Percentiles rank a stretch among this genome's conserved stretches.
Conservation (phyloP, 2,797 vertebrate genomes). For the Leucoraja ocellata region DNA sequence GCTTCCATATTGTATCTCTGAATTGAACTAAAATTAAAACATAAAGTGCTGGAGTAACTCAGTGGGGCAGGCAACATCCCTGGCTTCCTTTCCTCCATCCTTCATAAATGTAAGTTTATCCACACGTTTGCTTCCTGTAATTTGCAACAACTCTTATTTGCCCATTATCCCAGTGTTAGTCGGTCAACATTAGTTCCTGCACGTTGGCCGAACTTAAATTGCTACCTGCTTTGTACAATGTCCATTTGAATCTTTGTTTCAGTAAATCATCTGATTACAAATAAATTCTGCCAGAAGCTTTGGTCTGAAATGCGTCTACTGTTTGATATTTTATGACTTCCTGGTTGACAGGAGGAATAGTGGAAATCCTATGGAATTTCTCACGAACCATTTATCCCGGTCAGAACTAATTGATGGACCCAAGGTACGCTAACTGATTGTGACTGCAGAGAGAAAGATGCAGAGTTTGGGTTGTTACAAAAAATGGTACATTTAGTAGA, state of each 20-base stretch:
- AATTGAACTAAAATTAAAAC: too few species aligned
- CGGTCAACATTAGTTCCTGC: not conserved
- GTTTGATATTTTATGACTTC: conserved; percentile 18
- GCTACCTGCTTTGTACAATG: not conserved
- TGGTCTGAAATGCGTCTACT: not conserved
- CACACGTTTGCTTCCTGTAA: not conserved
- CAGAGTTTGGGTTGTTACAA: not conserved
- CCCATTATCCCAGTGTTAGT: not conserved
- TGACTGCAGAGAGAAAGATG: not conserved
- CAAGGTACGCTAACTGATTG: not conserved
- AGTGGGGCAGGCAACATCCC: too few species aligned
- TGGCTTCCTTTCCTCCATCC: not conserved
- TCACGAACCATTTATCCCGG: not conserved
- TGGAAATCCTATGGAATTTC: conserved; percentile 5
- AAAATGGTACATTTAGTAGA: conserved; percentile 3
- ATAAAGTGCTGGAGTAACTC: too few species aligned
- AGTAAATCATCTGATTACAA: not conserved
- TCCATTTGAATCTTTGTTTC: not conserved
- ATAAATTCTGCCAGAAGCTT: not conserved
- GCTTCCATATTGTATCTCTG: too few species aligned
- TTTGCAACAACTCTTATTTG: not conserved
- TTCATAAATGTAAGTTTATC: not conserved
- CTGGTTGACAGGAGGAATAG: not conserved
- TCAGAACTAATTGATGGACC: not conserved
- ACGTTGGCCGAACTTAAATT: not conserved